phyloP scores from a whole-genome alignment of 1,140 invertebrate genomes.

The Antheraea pernyi region DNA sequence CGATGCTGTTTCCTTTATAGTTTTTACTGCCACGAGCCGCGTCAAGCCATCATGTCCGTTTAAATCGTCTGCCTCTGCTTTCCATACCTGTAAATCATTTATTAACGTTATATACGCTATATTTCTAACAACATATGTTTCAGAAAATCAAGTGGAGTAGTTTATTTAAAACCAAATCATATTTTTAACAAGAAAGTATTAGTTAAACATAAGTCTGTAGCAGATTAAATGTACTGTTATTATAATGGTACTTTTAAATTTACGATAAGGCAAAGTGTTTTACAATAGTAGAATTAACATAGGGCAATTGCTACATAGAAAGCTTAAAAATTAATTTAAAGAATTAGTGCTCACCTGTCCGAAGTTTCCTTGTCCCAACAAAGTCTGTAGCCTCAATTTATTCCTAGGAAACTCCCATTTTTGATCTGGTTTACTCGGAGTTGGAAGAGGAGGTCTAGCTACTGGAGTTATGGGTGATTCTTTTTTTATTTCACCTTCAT shows the following conservation, averaged over 20 bases:
- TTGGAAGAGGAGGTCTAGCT: constrained; percentile 74
- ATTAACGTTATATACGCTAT: no score
- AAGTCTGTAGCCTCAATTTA: constrained; percentile 88
- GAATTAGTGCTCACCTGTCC: constrained; percentile 81
- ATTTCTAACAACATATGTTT: no score
- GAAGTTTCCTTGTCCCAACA: constrained; percentile 91
- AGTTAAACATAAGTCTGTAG: no score
- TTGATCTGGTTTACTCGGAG: constrained; percentile 78
- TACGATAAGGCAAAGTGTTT: no score
- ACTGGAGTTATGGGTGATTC: constrained; percentile 74
- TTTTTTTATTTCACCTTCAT: constrained; percentile 75
- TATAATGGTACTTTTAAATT: no score
- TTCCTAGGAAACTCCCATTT: constrained; percentile 89
- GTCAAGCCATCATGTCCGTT: constrained; percentile 88
- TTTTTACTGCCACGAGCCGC: constrained; percentile 90
- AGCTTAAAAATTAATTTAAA: no score
- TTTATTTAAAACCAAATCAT: no score
- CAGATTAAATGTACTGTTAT: no score
- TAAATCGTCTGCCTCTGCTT: constrained; percentile 89
- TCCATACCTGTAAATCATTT: constrained; percentile 83
- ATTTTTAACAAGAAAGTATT: no score
- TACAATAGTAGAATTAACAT: no score
- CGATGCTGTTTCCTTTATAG: constrained; percentile 86
- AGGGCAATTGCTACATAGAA: no score
- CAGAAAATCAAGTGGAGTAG: no score